These are phyloP conservation scores for Gasteruption jaculator DNA, from an alignment of 2,888 invertebrate species.

Conservation along the genomic window DNA sequence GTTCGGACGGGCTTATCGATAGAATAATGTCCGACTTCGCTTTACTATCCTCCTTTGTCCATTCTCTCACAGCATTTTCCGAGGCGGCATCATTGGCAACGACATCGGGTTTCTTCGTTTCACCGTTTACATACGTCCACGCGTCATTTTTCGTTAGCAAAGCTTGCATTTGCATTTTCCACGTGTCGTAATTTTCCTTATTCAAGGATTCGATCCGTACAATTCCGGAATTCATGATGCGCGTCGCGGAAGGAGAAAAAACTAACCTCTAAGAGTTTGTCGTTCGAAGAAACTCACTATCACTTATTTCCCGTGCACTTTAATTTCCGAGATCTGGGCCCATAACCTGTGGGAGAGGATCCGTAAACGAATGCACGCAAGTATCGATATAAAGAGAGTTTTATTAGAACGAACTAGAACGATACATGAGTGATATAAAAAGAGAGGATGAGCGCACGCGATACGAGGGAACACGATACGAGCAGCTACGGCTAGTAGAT, in stretches of 20 bases:
- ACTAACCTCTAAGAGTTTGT: no score
- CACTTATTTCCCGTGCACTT: not conserved
- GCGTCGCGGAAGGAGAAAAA: not conserved
- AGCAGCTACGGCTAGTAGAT: no score
- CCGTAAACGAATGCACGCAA: no score
- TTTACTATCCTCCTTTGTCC: constrained; percentile 11
- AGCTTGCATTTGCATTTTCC: constrained; percentile 9
- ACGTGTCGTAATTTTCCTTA: constrained; percentile 12
- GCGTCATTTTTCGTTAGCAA: constrained; percentile 10
- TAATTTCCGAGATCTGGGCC: constrained; percentile 1
- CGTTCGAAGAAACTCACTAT: no score
- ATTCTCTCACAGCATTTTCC: not conserved
- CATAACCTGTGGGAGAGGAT: constrained; percentile 8
- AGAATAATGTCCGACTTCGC: constrained; percentile 15
- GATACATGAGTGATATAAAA: no score
- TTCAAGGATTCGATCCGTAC: constrained; percentile 8
- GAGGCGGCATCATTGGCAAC: not conserved
- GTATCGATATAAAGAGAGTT: no score
- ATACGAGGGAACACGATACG: no score
- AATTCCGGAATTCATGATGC: not conserved
- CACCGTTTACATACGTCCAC: constrained; percentile 10
- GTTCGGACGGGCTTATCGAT: constrained; percentile 8
- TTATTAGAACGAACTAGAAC: no score
- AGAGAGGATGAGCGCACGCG: no score
- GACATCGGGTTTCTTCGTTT: not conserved